A percentile compares a stretch with the other conserved stretches of the same genome.
Evolutionary conservation across 2,888 invertebrate species (phyloP).

Genomic region (Temnothorax ravouxi): DNA sequence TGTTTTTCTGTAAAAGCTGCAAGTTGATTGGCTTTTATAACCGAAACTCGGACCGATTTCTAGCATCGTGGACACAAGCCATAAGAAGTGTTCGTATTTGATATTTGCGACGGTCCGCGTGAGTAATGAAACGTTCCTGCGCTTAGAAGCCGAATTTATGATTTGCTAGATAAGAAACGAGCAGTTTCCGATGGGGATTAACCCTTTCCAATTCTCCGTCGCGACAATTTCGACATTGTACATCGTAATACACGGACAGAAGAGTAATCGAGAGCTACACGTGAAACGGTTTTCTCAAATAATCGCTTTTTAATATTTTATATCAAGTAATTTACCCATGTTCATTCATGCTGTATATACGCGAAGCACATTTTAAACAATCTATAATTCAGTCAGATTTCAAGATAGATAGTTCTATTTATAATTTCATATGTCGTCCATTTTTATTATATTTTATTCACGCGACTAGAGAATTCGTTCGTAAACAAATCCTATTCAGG

Average conservation of each 20-base stretch:
- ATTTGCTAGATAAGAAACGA: slow-evolving; percentile 20
- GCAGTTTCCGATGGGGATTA: slow-evolving; percentile 9
- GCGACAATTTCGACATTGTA: neutral
- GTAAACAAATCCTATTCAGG: too few species aligned
- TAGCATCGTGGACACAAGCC: too few species aligned
- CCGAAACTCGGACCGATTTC: too few species aligned
- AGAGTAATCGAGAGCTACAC: neutral
- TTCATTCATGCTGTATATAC: neutral
- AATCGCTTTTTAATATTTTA: neutral
- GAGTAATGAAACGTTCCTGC: neutral
- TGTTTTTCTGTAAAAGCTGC: too few species aligned
- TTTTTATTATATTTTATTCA: slow-evolving; percentile 7
- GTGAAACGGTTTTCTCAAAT: neutral
- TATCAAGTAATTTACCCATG: slow-evolving; percentile 1
- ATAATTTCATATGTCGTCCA: neutral
- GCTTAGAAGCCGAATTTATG: neutral
- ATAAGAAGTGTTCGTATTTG: neutral
- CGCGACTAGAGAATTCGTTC: too few species aligned
- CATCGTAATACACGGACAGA: neutral
- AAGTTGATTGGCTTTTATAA: too few species aligned
- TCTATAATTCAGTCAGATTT: slow-evolving; percentile 8
- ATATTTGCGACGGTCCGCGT: neutral
- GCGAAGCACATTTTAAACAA: neutral
- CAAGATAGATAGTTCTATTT: slow-evolving; percentile 21
- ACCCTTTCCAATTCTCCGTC: slow-evolving; percentile 5